Conservation (phyloP, 1,140 invertebrate species). For the Polyergus mexicanus region DNA sequence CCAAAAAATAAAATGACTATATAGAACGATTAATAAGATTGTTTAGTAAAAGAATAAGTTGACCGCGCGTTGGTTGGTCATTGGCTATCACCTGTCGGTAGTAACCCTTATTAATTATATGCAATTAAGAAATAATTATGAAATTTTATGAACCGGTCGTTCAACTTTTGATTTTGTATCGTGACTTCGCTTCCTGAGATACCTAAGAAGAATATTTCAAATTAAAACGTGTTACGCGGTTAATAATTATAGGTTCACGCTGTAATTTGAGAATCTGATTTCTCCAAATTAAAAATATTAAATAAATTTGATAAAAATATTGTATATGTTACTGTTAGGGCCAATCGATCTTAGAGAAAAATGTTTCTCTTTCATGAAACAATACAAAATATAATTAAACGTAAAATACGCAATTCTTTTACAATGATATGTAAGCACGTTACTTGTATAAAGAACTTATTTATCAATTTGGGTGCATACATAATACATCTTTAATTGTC, state of each 20-base stretch:
- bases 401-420: background rate
- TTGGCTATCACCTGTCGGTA: too few species aligned
- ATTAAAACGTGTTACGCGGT: background rate
- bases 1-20: too few species aligned
- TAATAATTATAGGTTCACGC: background rate
- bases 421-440: background rate
- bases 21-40: too few species aligned
- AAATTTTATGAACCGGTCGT: background rate
- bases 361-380: background rate
- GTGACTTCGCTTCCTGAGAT: background rate
- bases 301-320: background rate
- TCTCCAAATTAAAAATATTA: background rate
- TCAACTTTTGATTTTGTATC: background rate
- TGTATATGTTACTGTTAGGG: background rate
- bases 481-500: background rate
- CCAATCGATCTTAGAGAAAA: background rate
- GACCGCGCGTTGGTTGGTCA: too few species aligned
- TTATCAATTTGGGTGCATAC: background rate
- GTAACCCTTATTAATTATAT: background rate
- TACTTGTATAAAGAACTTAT: background rate
- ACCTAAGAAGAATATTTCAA: background rate
- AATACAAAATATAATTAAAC: background rate
- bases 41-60: too few species aligned
- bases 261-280: background rate
- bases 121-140: background rate